These are phyloP conservation scores for Neoitamus cyanurus DNA, from an alignment of 2,888 invertebrate genomes.

Conservation along the genomic window DNA sequence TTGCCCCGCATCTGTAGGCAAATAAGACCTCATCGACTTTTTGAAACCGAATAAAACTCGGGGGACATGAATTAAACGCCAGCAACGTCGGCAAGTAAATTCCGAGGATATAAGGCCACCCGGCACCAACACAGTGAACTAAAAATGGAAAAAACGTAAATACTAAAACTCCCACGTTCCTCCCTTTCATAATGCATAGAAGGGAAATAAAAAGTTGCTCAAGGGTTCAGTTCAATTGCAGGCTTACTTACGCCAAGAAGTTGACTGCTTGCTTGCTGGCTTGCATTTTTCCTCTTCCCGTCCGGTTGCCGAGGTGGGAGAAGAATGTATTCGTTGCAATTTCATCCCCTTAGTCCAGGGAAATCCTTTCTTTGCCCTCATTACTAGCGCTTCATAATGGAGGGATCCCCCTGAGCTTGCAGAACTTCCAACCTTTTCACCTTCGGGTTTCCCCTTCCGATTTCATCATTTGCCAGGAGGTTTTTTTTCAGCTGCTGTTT, in stretches of 20 bases:
- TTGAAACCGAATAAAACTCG: conserved; percentile 12
- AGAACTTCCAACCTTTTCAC: conserved; percentile 22
- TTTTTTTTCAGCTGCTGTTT: conserved; percentile 18
- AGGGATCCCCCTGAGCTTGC: conserved; percentile 4
- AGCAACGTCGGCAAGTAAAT: conserved; percentile 36
- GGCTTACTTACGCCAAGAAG: conserved; percentile 42
- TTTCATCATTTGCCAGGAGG: background rate
- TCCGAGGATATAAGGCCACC: background rate
- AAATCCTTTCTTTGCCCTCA: conserved; percentile 37
- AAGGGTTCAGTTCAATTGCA: conserved; percentile 47
- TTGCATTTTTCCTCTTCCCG: conserved; percentile 7
- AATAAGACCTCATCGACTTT: conserved; percentile 33
- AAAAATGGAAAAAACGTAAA: background rate
- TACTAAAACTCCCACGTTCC: background rate
- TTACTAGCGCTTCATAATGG: conserved; percentile 36
- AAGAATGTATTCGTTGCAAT: conserved; percentile 39
- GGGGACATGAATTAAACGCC: conserved; percentile 29
- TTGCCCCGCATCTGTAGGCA: background rate
- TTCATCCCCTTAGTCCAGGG: conserved; percentile 13
- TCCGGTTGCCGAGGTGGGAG: background rate
- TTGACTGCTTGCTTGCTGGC: conserved; percentile 26
- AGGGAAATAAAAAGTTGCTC: conserved; percentile 35
- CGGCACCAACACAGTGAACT: background rate
- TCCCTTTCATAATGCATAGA: conserved; percentile 36
- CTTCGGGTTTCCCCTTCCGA: conserved; percentile 11